Evolutionary conservation across 2,888 invertebrate species (phyloP), one percentile per base, ranked within the genome.

Genomic region (Eurois occulta): DNA sequence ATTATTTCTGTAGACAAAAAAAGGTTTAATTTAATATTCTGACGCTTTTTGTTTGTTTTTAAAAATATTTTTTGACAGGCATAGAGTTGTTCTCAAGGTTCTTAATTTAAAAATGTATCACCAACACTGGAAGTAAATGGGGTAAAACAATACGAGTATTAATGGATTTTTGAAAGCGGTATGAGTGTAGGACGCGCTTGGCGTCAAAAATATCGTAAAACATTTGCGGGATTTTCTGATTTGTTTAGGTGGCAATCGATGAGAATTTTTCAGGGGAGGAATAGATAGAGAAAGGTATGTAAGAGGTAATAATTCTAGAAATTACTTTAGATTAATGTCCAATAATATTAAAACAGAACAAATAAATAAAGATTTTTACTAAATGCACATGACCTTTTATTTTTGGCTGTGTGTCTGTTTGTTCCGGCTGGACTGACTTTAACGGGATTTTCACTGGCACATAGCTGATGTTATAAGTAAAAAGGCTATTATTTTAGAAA

Each of bases 1-100:
- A 75, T 87, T 90, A 88, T 91, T 93, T 80, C 96, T 96, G 95
- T 73, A 74, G 83, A 92, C 89, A 93, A 92, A 89, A 89, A 84
- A 86, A 73, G 66, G 52, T 28, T 62, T 73, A 38, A 71, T 73
- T 86, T 73, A 75, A 78, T 75, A 73, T 60, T 75, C 18, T 24
- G 35, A 4, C 28, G n/a, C 43, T 46, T 77, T 55, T 55, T 11
- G 18, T 38, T 46, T 64, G 10, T 64, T 68, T 35, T 60, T 13
- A 46, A 46, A 65, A 46, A 16, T 60, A 0, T 60, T n/a, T 58
- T 75, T 48, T n/a, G 16, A 1, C 3, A 0, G 58, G 24, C 2
- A 0, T 48, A 32, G 43, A 43, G 68, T 48, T 72, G 67, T 73
- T 84, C 67, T 79, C 80, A 66, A 79, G 35, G 60, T 58, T 16